Base-by-base conservation (phyloP, 1,140 invertebrate genomes). In the Anadara kagoshimensis region DNA sequence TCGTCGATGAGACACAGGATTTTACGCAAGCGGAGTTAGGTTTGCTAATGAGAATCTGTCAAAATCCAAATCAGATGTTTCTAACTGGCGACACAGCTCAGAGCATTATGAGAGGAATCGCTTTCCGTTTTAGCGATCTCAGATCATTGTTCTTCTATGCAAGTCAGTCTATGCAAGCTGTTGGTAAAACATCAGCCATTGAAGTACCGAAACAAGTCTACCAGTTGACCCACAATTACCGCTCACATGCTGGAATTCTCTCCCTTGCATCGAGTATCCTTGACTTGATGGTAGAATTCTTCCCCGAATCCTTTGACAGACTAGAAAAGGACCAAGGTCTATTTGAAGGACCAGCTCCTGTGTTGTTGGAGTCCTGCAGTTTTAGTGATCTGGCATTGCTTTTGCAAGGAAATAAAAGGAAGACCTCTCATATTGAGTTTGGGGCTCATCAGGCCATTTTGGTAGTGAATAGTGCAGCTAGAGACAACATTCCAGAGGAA, bases 11-110 rank as follows among this genome's bases (percentile, higher is more conserved):
- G 63, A 86, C 84, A 8, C 86, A 88, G 57, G 86, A 88, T 62
- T 88, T 88, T 71, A 86, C 86, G 0, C 86, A 88, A 73, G 85
- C 85, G 18, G 86, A 88, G 45, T 74, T 88, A 20, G 83, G 79
- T 66, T 73, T 88, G 11, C 72, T 88, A n/a, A 79, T 88, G 7
- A 67, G 78, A 43, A 65, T 86, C 22, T 83, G 81, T 54, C 77
- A 85, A 51, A 78, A 84, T 49, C 86, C 86, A 36, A 88, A 88
- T 67, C 67, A 83, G 14, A 86, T 87, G 82, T 88, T 88, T 69
- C 76, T 88, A 44, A 88, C 86, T 5, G 86, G 86, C 12, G 86
- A 88, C 70, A 88, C 86, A 36, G 86, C 86, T n/a, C 86, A 88
- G 75, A 85, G 84, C 67, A 88, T 88, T 51, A 88, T 88, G 86